Evolutionary conservation across 2,888 invertebrate species (phyloP).

Genomic region (Leucophenga montana): DNA sequence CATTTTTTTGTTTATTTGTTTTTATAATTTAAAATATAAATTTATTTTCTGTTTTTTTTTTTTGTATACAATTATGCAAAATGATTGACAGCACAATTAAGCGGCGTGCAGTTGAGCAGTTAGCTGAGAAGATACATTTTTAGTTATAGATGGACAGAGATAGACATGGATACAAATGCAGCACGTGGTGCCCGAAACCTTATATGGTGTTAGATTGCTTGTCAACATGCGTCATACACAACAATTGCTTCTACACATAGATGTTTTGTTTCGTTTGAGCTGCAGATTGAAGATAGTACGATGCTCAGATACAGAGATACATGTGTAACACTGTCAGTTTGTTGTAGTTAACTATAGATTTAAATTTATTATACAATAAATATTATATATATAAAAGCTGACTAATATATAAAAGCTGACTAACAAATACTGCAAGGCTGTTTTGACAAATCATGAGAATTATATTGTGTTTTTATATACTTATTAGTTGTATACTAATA

Average conservation of each 20-base stretch:
- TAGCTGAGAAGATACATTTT: constrained; percentile 17
- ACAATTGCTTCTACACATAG: too few relatives aligned
- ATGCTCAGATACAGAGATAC: too few relatives aligned
- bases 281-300: background rate
- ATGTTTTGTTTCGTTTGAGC: background rate
- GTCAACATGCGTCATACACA: constrained; percentile 6
- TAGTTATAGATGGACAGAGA: constrained; percentile 32
- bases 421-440: background rate
- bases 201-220: constrained; percentile 49
- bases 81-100: constrained; percentile 66
- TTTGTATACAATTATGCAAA: constrained; percentile 61
- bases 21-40: too few relatives aligned
- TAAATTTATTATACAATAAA: too few relatives aligned
- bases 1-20: too few relatives aligned
- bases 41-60: too few relatives aligned
- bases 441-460: too few relatives aligned
- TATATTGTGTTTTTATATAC: too few relatives aligned
- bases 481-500: too few relatives aligned
- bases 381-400: too few relatives aligned
- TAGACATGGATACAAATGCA: background rate
- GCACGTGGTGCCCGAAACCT: constrained; percentile 37
- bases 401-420: too few relatives aligned
- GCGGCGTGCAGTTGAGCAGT: constrained; percentile 39
- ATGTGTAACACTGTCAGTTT: constrained; percentile 2
- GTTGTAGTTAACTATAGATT: background rate